phyloP scores from a whole-genome alignment of 2,888 invertebrate species.

The Ashinkailepas kermadecensis region DNA sequence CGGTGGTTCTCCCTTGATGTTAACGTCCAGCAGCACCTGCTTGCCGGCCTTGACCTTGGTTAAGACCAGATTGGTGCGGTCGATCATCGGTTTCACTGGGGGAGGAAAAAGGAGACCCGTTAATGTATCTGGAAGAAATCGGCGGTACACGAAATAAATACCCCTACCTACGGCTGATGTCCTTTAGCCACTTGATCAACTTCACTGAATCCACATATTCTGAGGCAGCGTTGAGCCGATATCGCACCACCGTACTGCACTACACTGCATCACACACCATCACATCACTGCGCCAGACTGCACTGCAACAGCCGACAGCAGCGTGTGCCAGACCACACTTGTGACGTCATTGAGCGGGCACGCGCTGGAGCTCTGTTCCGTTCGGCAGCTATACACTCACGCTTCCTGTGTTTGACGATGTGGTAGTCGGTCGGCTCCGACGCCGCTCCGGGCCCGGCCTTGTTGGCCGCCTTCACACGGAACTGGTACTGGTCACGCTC shows the following conservation, averaged over 20 bases:
- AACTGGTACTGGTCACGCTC: conserved; percentile 89
- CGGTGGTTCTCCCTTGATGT: conserved; percentile 90
- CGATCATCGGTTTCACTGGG: conserved; percentile 92
- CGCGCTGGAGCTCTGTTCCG: too few relatives aligned
- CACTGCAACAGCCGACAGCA: too few relatives aligned
- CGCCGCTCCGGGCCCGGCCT: conserved; percentile 81
- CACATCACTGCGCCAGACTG: background rate
- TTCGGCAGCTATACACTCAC: conserved; percentile 44
- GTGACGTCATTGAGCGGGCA: too few relatives aligned
- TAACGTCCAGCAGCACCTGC: conserved; percentile 82
- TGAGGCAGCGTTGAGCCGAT: too few relatives aligned
- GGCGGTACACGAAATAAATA: too few relatives aligned
- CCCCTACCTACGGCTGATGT: too few relatives aligned
- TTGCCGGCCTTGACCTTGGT: conserved; percentile 85
- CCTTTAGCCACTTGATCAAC: too few relatives aligned
- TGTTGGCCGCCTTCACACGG: conserved; percentile 83
- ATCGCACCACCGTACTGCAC: too few relatives aligned
- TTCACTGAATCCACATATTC: too few relatives aligned
- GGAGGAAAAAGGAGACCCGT: conserved; percentile 26
- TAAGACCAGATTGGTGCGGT: conserved; percentile 85
- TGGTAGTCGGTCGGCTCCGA: conserved; percentile 86
- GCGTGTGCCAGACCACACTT: too few relatives aligned
- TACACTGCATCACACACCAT: background rate
- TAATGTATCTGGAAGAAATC: too few relatives aligned
- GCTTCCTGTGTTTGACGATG: conserved; percentile 74